These are phyloP conservation scores for Temnothorax nylanderi DNA, from an alignment of 1,140 invertebrate species.

Conservation along the genomic window DNA sequence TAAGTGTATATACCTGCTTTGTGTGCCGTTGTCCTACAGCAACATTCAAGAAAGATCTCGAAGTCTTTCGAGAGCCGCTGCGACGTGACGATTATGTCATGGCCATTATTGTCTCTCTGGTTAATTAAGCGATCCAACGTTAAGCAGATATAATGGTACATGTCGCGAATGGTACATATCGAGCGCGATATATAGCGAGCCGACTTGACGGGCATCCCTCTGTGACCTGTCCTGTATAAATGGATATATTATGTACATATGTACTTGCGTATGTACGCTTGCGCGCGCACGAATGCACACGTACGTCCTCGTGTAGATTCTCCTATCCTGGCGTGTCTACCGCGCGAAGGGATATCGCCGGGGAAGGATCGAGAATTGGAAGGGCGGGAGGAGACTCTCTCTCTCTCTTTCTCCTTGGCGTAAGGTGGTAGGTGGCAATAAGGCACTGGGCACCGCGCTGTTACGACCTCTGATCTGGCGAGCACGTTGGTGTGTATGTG, in stretches of 20 bases:
- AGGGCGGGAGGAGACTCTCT: constrained; percentile 28
- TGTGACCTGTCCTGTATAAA: constrained; percentile 2
- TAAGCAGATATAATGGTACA: too few relatives aligned
- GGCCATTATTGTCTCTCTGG: not conserved
- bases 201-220: too few relatives aligned
- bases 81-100: not conserved
- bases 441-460: constrained; percentile 82
- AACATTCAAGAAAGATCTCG: not conserved
- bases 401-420: constrained; percentile 19
- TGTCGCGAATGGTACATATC: not conserved
- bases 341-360: constrained; percentile 53
- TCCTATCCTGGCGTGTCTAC: not conserved
- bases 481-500: constrained; percentile 48
- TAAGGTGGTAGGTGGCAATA: constrained; percentile 78
- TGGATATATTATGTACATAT: constrained; percentile 38
- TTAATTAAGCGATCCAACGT: not conserved
- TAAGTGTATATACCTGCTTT: not conserved
- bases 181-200: too few relatives aligned
- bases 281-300: not conserved
- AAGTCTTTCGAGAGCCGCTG: not conserved
- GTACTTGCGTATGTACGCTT: constrained; percentile 18
- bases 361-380: constrained; percentile 62
- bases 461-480: constrained; percentile 83
- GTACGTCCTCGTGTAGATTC: not conserved
- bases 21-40: not conserved